Conservation (phyloP, 2,888 invertebrate genomes). For the Leptogaster cylindrica region DNA sequence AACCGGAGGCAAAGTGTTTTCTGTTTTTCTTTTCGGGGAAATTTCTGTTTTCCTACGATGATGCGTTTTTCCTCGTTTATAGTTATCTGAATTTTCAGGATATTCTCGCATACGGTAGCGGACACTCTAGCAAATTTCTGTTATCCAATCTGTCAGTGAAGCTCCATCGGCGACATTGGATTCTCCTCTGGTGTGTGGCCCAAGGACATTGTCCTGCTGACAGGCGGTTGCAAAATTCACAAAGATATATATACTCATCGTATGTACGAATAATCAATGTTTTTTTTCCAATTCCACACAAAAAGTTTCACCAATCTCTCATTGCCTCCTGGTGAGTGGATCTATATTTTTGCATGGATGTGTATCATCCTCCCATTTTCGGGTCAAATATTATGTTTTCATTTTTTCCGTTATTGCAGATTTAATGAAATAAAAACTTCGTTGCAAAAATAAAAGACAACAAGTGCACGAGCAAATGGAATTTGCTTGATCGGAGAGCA, state of each 20-base stretch:
- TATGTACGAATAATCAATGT: too few species aligned
- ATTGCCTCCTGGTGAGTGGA: too few species aligned
- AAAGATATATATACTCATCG: too few species aligned
- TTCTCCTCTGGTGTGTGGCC: neutral
- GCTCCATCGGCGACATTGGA: neutral
- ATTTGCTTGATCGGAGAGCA: slow-evolving; percentile 1
- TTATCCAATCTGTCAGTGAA: slow-evolving; percentile 23
- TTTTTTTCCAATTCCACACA: neutral
- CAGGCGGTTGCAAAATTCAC: neutral
- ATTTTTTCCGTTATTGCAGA: slow-evolving; percentile 27
- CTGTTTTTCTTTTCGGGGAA: slow-evolving; percentile 23
- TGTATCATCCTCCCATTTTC: too few species aligned
- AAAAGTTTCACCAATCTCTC: too few species aligned
- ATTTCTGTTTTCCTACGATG: slow-evolving; percentile 32
- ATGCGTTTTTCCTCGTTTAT: slow-evolving; percentile 21
- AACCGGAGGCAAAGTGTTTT: neutral
- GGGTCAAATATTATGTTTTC: slow-evolving; percentile 31
- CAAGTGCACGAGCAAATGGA: neutral
- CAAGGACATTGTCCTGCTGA: neutral
- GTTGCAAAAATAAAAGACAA: neutral
- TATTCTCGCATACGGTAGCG: neutral
- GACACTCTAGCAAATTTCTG: slow-evolving; percentile 17
- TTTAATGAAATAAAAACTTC: slow-evolving; percentile 31
- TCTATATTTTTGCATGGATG: too few species aligned
- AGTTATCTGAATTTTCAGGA: slow-evolving; percentile 15